Conservation (phyloP, 2,797 vertebrate genomes). For the Vultur gryphus region DNA sequence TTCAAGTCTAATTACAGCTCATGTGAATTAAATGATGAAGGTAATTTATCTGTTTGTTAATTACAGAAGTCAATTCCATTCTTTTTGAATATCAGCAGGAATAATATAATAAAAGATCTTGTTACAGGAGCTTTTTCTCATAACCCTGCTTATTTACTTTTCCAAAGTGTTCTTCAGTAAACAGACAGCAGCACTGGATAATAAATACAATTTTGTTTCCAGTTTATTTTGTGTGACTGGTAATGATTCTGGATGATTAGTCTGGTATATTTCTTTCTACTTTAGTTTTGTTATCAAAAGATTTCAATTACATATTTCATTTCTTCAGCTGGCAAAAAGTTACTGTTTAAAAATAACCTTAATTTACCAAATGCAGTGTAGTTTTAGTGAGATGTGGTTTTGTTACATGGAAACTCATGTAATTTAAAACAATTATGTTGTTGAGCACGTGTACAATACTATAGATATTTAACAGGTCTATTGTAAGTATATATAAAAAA, state of each 20-base stretch:
- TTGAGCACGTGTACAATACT: not conserved
- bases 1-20: not conserved
- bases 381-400: not conserved
- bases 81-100: not conserved
- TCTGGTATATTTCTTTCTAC: not conserved
- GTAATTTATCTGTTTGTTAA: not conserved
- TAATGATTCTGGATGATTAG: not conserved
- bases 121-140: not conserved
- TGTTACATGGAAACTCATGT: not conserved
- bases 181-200: not conserved
- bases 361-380: not conserved
- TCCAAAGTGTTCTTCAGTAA: not conserved
- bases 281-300: not conserved
- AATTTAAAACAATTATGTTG: conserved; percentile 5
- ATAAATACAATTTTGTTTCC: not conserved
- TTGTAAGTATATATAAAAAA: not conserved
- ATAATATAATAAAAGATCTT: not conserved
- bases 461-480: not conserved
- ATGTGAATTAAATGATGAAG: not conserved
- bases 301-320: not conserved
- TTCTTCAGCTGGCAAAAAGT: not conserved
- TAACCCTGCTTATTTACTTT: not conserved
- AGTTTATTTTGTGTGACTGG: not conserved
- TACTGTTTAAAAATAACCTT: not conserved
- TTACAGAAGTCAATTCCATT: not conserved